Conservation (phyloP, 2,797 vertebrate species). For the Cercopithecus hamlyni region DNA sequence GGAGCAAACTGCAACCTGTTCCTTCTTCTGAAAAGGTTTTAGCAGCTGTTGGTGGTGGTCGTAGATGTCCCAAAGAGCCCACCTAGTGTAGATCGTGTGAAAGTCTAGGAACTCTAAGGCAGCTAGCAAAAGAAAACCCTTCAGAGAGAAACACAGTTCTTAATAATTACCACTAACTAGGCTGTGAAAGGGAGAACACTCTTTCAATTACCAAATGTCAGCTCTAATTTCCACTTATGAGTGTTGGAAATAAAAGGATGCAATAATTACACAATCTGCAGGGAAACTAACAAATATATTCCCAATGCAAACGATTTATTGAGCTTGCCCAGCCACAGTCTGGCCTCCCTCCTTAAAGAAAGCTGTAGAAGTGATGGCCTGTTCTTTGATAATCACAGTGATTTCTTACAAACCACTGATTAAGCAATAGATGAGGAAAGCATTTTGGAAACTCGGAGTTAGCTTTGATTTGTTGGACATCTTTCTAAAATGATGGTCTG, state of each 20-base stretch:
- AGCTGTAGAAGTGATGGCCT: conserved; percentile 80
- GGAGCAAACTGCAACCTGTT: neutral
- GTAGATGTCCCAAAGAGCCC: neutral
- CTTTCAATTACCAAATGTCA: conserved; percentile 83
- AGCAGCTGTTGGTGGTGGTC: neutral
- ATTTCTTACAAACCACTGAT: conserved; percentile 84
- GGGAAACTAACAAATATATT: conserved; percentile 84
- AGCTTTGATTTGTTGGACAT: conserved; percentile 68
- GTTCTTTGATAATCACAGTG: conserved; percentile 74
- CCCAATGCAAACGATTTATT: conserved; percentile 81
- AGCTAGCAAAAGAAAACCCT: conserved; percentile 65
- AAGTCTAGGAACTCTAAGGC: neutral
- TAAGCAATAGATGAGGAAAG: conserved; percentile 81
- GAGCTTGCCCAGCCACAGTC: conserved; percentile 59
- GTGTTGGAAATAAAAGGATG: conserved; percentile 79
- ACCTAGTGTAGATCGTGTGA: neutral
- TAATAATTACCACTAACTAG: conserved; percentile 77
- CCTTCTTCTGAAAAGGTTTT: neutral
- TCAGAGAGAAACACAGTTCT: conserved; percentile 68
- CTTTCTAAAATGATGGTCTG: conserved; percentile 69
- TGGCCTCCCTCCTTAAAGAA: conserved; percentile 77
- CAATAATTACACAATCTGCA: conserved; percentile 83
- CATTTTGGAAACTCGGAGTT: conserved; percentile 75
- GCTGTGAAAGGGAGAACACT: conserved; percentile 62
- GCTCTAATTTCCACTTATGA: conserved; percentile 80